Evolutionary conservation across 1,140 invertebrate species (phyloP), one percentile per base, ranked within the genome.

Genomic region (Probaryconus sp.): DNA sequence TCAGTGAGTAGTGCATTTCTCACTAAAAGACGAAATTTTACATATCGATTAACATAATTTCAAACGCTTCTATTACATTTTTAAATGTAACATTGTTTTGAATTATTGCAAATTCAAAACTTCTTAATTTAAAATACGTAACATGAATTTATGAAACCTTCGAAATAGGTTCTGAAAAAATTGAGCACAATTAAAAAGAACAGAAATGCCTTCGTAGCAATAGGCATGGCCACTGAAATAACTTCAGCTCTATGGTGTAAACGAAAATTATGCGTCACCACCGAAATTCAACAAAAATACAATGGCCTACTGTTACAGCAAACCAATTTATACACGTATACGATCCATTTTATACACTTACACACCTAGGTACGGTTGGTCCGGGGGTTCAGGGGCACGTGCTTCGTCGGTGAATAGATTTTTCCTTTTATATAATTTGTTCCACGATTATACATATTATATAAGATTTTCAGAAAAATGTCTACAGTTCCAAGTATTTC

Each of bases 231-330:
- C 37, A 30, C 7, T 21, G 31, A 30, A 11, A 9, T 7, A 26
- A 35, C 16, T 42, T 28, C 9, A 28, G 37, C 55, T 58, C 26
- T 18, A 35, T n/a, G 33, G 26, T 33, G 21, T 55, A 47, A 47
- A 24, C 31, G 40, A 68, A 68, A 68, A 43, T 58, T 50, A 43
- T 67, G 63, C 50, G 53, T 68, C 64, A 68, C 40, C 61, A 48
- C 21, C 31, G 42, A 58, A n/a, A 24, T 14, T 9, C 17, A 48
- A 18, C 45, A n/a, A 35, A 50, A 48, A 48, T 11, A 67, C 61
- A 64, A 65, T 65, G 40, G 48, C 26, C 24, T 47, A 37, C 30
- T 35, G 48, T 51, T 33, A 60, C 55, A 11, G 43, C 5, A 2
- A 7, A 13, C 43, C 2, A 48, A 38, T 7, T 14, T 11, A 21